Evolutionary conservation across 2,888 invertebrate genomes (phyloP), one percentile per base, ranked within the genome.

Genomic region (Nebria brevicollis): DNA sequence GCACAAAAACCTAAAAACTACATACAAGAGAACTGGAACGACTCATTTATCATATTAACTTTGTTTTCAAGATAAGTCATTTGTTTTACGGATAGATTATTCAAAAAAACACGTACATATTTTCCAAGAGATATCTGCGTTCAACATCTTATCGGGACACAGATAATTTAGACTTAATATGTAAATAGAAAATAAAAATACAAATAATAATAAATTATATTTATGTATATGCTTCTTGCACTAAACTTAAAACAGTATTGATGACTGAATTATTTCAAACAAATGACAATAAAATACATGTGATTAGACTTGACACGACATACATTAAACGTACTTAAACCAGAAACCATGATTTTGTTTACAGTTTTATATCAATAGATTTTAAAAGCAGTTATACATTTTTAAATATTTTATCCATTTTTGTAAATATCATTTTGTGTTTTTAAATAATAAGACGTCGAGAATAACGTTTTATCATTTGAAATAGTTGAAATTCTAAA

Each of bases 21-120:
- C 88, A 85, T 85, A 89, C 89, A 89, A 77, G 87, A 88, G 83
- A 85, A 87, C 83, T 89, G 88, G 83, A 87, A 89, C 15, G 88
- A 88, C 85, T 89, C 89, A 84, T 89, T 89, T 74, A 89, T 88
- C 88, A 89, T 88, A 77, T 83, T 84, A 41, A 41, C 42, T 41
- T 74, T 66, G 66, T 43, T 7, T 7, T 54, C 8, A 13, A 54
- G 54, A 54, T 54, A 54, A 54, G 13, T 54, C 34, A 34, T 13
- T 77, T 72, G 64, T 72, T 13, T 77, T 72, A 76, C 75, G 66
- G 72, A 41, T 41, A 81, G 8, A 65, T 65, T 72, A 65, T 7
- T 34, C 25, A 75, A 64, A 65, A 64, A 65, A 73, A 66, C 73
- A 73, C 72, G 72, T 73, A 78, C 13, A 73, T 25, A 43, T 13